Conservation (phyloP, 2,113 vertebrate genomes). For the Dromiciops gliroides region DNA sequence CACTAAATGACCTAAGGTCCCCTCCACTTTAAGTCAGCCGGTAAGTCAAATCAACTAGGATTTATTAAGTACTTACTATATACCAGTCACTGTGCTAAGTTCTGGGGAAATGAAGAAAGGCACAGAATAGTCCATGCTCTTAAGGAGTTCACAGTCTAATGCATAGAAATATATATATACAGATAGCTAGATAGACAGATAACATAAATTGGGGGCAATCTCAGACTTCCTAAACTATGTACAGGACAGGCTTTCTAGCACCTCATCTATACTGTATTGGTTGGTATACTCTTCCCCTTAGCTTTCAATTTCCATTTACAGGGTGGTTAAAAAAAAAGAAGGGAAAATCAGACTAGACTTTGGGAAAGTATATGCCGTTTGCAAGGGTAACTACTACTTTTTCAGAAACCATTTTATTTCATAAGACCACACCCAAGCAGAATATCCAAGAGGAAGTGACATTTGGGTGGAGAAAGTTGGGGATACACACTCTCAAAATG, state of each 20-base stretch:
- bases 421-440: not conserved
- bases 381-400: too few relatives aligned
- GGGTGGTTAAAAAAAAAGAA: not conserved
- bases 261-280: not conserved
- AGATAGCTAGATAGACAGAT: too few relatives aligned
- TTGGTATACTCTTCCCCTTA: not conserved
- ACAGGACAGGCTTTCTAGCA: not conserved
- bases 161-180: too few relatives aligned
- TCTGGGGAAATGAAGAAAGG: not conserved
- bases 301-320: not conserved
- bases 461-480: not conserved
- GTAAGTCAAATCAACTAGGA: not conserved
- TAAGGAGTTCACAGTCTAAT: not conserved
- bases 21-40: not conserved
- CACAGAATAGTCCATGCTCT: not conserved
- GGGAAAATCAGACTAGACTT: not conserved
- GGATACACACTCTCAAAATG: slow-evolving; percentile 21
- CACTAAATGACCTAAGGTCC: not conserved
- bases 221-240: not conserved
- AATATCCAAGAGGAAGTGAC: not conserved
- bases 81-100: not conserved
- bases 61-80: not conserved
- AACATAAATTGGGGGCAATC: not conserved
- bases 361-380: not conserved
- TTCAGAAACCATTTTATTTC: slow-evolving; percentile 3